Evolutionary conservation across 2,888 invertebrate genomes (phyloP).

Genomic region (Acrocyrtus sp.): DNA sequence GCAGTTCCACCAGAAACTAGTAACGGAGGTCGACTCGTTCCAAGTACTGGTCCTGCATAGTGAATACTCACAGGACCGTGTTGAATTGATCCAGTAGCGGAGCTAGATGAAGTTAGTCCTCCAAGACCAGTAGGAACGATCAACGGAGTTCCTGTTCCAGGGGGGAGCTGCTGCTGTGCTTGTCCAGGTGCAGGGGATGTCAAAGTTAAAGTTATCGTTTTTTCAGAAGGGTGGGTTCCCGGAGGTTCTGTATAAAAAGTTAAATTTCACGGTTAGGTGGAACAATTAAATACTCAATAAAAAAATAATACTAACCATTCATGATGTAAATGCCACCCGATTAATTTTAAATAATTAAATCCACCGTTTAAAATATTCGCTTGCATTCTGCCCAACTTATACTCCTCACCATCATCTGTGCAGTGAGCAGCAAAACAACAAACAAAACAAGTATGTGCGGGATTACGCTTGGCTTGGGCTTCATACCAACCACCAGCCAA

Average conservation of each 20-base stretch:
- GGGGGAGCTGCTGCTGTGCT: constrained; percentile 14
- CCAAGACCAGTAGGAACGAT: constrained; percentile 29
- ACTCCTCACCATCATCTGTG: too few relatives aligned
- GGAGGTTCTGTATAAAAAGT: constrained; percentile 18
- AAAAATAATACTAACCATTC: too few relatives aligned
- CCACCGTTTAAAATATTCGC: too few relatives aligned
- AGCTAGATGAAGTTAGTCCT: not conserved
- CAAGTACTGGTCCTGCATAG: constrained; percentile 40
- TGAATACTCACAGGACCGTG: constrained; percentile 34
- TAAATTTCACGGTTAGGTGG: too few relatives aligned
- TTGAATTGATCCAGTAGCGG: constrained; percentile 14
- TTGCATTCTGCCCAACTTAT: too few relatives aligned
- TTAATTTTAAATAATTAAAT: too few relatives aligned
- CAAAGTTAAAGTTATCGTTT: constrained; percentile 44
- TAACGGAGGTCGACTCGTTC: constrained; percentile 26
- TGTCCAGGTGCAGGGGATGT: constrained; percentile 38
- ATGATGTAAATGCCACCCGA: too few relatives aligned
- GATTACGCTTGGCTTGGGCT: too few relatives aligned
- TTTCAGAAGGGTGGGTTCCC: constrained; percentile 25
- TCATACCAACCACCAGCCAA: too few relatives aligned
- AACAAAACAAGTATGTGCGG: too few relatives aligned
- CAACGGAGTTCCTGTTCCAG: constrained; percentile 26
- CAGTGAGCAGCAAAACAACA: too few relatives aligned
- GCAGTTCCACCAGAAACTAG: constrained; percentile 30
- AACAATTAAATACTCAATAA: too few relatives aligned